Conservation (phyloP, 1,140 invertebrate genomes). For the Dryas iulia region DNA sequence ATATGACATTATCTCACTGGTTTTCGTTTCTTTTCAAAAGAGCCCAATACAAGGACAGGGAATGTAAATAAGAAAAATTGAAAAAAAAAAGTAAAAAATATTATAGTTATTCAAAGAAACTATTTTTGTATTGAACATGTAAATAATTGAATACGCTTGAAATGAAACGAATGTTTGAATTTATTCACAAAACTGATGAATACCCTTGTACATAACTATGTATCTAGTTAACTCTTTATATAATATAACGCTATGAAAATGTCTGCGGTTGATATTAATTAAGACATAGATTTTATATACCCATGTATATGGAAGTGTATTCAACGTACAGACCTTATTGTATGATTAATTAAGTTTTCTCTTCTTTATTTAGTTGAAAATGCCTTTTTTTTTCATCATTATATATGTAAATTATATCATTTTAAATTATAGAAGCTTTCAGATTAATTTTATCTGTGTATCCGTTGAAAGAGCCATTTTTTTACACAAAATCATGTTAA, state of each 20-base stretch:
- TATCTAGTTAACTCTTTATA: not conserved
- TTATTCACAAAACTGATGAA: not conserved
- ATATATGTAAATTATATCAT: not conserved
- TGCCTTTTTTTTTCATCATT: not conserved
- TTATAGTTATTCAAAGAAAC: slow-evolving; percentile 7
- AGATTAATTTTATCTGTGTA: not conserved
- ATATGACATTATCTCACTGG: not conserved
- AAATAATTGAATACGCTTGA: slow-evolving; percentile 6
- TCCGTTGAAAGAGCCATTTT: not conserved
- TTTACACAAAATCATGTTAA: not conserved
- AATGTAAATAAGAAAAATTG: slow-evolving; percentile 9
- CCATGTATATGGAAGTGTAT: not conserved
- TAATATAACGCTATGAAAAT: not conserved
- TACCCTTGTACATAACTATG: not conserved
- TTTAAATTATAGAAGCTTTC: not conserved
- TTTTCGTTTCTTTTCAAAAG: not conserved
- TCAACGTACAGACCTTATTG: not conserved
- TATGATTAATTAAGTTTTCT: not conserved
- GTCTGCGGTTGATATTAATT: not conserved
- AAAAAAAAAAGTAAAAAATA: slow-evolving; percentile 2
- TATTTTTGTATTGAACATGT: slow-evolving; percentile 4
- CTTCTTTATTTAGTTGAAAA: not conserved
- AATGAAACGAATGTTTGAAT: not conserved
- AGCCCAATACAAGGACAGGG: not conserved
- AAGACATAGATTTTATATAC: not conserved